Conservation (phyloP, 2,797 vertebrate species). For the Coilia nasus region DNA sequence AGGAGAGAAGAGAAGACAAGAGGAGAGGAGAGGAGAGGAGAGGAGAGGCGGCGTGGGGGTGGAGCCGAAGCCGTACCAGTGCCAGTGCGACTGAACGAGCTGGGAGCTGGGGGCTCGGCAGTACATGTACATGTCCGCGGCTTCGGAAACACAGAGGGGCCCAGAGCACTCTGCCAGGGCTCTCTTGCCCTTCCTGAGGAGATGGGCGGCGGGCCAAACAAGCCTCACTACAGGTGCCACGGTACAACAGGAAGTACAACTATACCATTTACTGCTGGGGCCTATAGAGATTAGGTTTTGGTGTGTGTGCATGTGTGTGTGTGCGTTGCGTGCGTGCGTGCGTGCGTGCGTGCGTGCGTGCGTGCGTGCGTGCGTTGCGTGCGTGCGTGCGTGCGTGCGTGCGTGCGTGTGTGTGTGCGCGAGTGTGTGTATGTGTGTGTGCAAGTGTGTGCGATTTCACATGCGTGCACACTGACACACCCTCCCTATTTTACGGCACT, state of each 20-base stretch:
- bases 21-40: too few relatives aligned
- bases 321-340: too few relatives aligned
- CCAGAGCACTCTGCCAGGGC: not conserved
- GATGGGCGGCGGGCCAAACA: not conserved
- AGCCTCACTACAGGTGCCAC: not conserved
- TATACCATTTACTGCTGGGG: not conserved
- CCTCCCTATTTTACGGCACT: slow-evolving; percentile 2
- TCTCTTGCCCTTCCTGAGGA: not conserved
- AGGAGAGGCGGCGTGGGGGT: not conserved
- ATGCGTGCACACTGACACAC: not conserved
- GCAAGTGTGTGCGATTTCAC: not conserved
- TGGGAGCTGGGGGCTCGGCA: not conserved
- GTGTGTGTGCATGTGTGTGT: too few relatives aligned
- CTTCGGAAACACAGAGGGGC: not conserved
- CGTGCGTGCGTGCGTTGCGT: not conserved
- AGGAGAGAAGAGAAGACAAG: too few relatives aligned
- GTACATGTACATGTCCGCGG: not conserved
- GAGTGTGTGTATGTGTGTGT: not conserved
- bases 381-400: not conserved
- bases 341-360: too few relatives aligned
- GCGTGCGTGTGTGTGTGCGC: not conserved
- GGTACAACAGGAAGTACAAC: not conserved
- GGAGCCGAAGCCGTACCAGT: slow-evolving; percentile 24
- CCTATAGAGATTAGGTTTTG: not conserved
- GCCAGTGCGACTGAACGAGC: slow-evolving; percentile 12